A percentile compares a stretch with the other conserved stretches of the same genome.
Conservation (phyloP, 2,888 invertebrate genomes). For the Melipona beecheii region DNA sequence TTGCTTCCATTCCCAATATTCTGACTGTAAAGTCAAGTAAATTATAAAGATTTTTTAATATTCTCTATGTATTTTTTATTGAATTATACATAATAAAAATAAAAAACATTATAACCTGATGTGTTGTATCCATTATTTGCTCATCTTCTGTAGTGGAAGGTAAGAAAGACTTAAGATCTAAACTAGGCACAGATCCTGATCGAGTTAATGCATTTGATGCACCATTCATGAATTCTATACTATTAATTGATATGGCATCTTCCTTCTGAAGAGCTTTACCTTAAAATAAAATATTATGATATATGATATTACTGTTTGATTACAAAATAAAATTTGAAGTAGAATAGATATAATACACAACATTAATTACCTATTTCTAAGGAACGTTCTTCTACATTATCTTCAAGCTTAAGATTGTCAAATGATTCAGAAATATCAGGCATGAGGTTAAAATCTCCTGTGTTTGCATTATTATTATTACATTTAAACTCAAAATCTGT, state of each 20-base stretch:
- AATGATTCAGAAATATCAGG: constrained; percentile 78
- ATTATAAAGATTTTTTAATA: constrained; percentile 1
- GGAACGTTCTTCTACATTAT: constrained; percentile 63
- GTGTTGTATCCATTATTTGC: constrained; percentile 77
- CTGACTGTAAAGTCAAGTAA: constrained; percentile 69
- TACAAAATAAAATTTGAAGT: neutral
- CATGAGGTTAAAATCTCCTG: constrained; percentile 72
- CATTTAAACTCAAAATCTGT: constrained; percentile 76
- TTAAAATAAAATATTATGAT: constrained; percentile 54
- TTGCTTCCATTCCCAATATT: constrained; percentile 83
- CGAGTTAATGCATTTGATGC: constrained; percentile 77
- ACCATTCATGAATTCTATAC: constrained; percentile 79
- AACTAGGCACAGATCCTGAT: constrained; percentile 83
- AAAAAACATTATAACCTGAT: constrained; percentile 73
- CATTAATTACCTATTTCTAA: constrained; percentile 73
- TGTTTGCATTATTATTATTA: constrained; percentile 61
- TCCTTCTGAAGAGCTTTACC: constrained; percentile 79
- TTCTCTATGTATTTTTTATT: constrained; percentile 15
- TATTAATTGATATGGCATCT: constrained; percentile 82
- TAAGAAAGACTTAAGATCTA: constrained; percentile 83
- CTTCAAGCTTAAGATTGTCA: constrained; percentile 76
- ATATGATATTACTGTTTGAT: neutral
- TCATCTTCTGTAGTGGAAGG: constrained; percentile 79
- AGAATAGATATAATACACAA: neutral
- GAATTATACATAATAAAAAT: neutral